Base-by-base conservation (phyloP, 2,113 vertebrate genomes). In the Candoia aspera region DNA sequence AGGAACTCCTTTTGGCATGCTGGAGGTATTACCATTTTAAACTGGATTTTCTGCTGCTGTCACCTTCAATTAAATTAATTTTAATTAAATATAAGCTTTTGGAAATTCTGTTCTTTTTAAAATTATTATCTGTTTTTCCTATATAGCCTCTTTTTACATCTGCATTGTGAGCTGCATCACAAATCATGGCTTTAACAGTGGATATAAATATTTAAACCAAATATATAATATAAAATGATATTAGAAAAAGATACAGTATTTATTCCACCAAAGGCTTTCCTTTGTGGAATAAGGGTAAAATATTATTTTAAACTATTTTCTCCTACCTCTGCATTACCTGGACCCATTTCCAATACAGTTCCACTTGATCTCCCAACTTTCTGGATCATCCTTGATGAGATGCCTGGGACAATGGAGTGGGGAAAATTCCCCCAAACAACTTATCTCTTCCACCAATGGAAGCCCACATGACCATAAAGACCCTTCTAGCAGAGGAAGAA, bases 1-100 rank as follows among this genome's bases (percentile, higher is more conserved):
- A 91, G 92, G 24, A 94, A 94, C 12, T 86, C 57, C 42, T 55
- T 92, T 87, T 87, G 33, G 60, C 79, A 95, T 0, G 37, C 64
- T 60, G 15, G 23, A 54, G 83, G 15, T 46, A 85, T 90, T 85
- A 49, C 57, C 26, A n/a, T 60, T 85, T 62, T 49, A 85, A 87
- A 55, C 12, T 73, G 62, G 53, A 79, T 87, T 91, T 87, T 87
- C 49, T 87, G 53, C 29, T 87, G 6, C 29, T 24, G 53, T 49
- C 53, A 37, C 2, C 33, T 79, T 91, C n/a, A 91, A 21, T 53
- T 85, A 86, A 86, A 21, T 91, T 87, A 58, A 86, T 55, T 91
- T 87, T 46, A 79, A 87, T 91, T 87, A 29, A 46, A 54, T 87
- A 73, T 90, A 85, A 85, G 21, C 37, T 90, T 60, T 60, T 55